phyloP scores from a whole-genome alignment of 2,797 vertebrate genomes.

The Pseudomugil tenellus region DNA sequence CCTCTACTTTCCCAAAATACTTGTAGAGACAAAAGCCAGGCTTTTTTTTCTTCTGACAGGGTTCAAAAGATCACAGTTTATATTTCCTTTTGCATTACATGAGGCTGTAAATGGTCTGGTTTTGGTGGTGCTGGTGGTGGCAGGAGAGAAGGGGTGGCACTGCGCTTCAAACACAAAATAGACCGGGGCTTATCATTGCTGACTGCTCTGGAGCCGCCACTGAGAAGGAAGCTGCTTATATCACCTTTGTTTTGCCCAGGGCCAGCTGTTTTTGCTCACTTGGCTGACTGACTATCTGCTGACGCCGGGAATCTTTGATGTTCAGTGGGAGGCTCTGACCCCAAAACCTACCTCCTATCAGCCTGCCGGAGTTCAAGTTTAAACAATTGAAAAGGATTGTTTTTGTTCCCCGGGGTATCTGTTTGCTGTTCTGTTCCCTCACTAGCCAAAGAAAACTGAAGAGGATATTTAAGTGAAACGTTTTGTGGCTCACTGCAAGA shows the following conservation, averaged over 20 bases:
- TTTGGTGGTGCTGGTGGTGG: slow-evolving; percentile 40
- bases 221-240: slow-evolving; percentile 69
- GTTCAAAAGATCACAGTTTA: slow-evolving; percentile 76
- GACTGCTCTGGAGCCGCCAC: slow-evolving; percentile 55
- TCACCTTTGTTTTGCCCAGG: slow-evolving; percentile 77
- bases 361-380: slow-evolving; percentile 74
- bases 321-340: slow-evolving; percentile 53
- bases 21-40: slow-evolving; percentile 70
- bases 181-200: slow-evolving; percentile 58
- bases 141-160: slow-evolving; percentile 8
- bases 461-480: slow-evolving; percentile 35
- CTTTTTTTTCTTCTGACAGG: slow-evolving; percentile 61
- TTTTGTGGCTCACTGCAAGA: slow-evolving; percentile 38
- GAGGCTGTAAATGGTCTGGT: slow-evolving; percentile 68
- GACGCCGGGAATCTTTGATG: slow-evolving; percentile 71
- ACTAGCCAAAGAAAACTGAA: slow-evolving; percentile 37
- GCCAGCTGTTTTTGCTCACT: slow-evolving; percentile 75
- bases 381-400: slow-evolving; percentile 66
- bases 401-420: slow-evolving; percentile 54
- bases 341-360: slow-evolving; percentile 62
- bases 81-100: slow-evolving; percentile 75
- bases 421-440: slow-evolving; percentile 44
- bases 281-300: slow-evolving; percentile 65
- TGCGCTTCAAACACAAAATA: slow-evolving; percentile 58
- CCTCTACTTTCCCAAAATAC: slow-evolving; percentile 63